Evolutionary conservation across 2,888 invertebrate species (phyloP).

Genomic region (Tribolium freemani): DNA sequence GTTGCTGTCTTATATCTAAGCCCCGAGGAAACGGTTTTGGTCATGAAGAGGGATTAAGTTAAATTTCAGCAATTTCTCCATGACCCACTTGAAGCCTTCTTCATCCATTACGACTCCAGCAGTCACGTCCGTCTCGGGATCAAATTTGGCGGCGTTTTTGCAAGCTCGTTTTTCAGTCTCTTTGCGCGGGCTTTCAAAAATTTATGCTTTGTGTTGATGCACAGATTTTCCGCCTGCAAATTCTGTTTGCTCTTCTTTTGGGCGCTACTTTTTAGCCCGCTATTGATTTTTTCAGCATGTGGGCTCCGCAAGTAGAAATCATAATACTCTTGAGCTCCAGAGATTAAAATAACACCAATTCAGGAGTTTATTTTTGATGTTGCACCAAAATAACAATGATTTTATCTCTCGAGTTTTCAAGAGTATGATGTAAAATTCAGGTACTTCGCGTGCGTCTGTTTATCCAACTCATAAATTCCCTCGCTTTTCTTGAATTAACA

Average conservation of each 20-base stretch:
- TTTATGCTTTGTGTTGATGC: background rate
- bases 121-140: background rate
- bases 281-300: conserved; percentile 1
- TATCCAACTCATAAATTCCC: no score
- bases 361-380: background rate
- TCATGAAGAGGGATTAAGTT: conserved; percentile 27
- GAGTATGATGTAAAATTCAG: no score
- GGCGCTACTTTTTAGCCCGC: background rate
- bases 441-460: no score
- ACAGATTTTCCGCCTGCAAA: conserved; percentile 3
- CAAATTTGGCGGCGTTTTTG: conserved; percentile 10
- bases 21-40: conserved; percentile 19
- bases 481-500: no score
- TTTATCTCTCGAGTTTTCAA: background rate
- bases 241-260: conserved; percentile 7
- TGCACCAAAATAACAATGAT: background rate
- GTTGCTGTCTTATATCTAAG: conserved; percentile 18
- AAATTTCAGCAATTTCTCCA: conserved; percentile 24
- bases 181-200: conserved; percentile 5
- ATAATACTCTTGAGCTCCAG: background rate
- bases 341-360: background rate
- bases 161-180: conserved; percentile 9
- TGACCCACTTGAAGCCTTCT: conserved; percentile 1
- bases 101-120: background rate
- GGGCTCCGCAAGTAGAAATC: background rate